A percentile compares a stretch with the other conserved stretches of the same genome.
These are phyloP conservation scores for Ctena decussata DNA, from an alignment of 2,888 invertebrate genomes.

Conservation along the genomic window DNA sequence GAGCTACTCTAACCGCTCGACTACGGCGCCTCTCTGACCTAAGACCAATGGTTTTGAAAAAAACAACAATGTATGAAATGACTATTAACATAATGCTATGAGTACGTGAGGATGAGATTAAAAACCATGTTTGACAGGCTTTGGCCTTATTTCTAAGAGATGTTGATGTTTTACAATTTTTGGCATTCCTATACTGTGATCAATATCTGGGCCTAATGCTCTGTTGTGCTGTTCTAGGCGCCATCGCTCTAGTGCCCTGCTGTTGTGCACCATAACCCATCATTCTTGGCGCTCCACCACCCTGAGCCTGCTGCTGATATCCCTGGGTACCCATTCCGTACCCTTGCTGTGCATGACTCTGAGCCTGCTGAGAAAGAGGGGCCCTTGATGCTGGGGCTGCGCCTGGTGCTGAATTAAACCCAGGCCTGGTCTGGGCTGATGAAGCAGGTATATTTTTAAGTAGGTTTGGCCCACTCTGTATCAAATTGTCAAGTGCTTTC, in stretches of 20 bases:
- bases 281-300: background rate
- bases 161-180: too few relatives aligned
- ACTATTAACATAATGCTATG: too few relatives aligned
- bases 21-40: too few relatives aligned
- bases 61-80: too few relatives aligned
- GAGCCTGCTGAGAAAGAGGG: conserved; percentile 6
- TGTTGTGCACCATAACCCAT: conserved; percentile 37
- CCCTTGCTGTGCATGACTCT: background rate
- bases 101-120: too few relatives aligned
- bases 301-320: conserved; percentile 6
- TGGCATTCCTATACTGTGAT: background rate
- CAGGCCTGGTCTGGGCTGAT: conserved; percentile 35
- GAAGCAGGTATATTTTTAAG: conserved; percentile 83
- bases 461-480: conserved; percentile 86
- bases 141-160: too few relatives aligned
- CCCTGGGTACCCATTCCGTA: background rate
- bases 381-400: background rate
- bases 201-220: conserved; percentile 58
- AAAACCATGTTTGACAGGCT: too few relatives aligned
- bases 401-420: conserved; percentile 13
- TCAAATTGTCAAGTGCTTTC: conserved; percentile 87
- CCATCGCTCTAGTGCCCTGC: conserved; percentile 6
- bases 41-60: too few relatives aligned
- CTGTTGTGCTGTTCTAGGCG: conserved; percentile 48
- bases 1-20: too few relatives aligned